phyloP scores from a whole-genome alignment of 2,797 vertebrate species.

The Notolepis coatsorum region DNA sequence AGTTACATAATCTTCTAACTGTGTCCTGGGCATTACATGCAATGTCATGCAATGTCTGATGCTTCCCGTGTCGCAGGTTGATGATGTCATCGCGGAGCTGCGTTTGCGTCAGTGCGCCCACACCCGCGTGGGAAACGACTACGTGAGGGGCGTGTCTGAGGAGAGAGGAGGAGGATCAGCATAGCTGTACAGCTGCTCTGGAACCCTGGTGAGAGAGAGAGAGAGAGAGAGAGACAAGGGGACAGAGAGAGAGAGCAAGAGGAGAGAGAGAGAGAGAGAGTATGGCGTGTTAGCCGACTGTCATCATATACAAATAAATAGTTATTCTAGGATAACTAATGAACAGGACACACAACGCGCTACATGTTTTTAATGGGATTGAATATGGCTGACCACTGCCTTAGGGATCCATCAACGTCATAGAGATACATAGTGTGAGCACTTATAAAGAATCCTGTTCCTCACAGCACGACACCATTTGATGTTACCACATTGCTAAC shows the following conservation, averaged over 20 bases:
- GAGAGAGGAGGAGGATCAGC: constrained; percentile 93
- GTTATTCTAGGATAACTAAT: too few species aligned
- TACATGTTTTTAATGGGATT: too few species aligned
- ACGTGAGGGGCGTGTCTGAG: constrained; percentile 90
- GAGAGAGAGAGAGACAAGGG: not conserved
- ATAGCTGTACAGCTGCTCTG: constrained; percentile 96
- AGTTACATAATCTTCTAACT: too few species aligned
- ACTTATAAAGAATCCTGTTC: too few species aligned
- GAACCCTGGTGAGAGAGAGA: constrained; percentile 90
- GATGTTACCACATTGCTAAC: too few species aligned
- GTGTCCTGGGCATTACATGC: too few species aligned
- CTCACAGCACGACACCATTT: too few species aligned
- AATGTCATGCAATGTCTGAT: not conserved
- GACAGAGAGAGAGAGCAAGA: not conserved
- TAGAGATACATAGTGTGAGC: too few species aligned
- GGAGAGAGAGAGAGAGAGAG: not conserved
- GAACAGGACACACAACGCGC: too few species aligned
- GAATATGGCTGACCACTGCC: too few species aligned
- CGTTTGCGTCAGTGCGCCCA: constrained; percentile 92
- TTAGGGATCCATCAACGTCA: too few species aligned
- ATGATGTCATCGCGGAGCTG: constrained; percentile 95
- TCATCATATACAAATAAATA: too few species aligned
- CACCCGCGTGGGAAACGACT: constrained; percentile 91
- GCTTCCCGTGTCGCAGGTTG: constrained; percentile 81
- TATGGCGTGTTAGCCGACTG: not conserved